Evolutionary conservation across 2,888 invertebrate genomes (phyloP), one percentile per base, ranked within the genome.

Genomic region (Ecdyonurus torrentis): DNA sequence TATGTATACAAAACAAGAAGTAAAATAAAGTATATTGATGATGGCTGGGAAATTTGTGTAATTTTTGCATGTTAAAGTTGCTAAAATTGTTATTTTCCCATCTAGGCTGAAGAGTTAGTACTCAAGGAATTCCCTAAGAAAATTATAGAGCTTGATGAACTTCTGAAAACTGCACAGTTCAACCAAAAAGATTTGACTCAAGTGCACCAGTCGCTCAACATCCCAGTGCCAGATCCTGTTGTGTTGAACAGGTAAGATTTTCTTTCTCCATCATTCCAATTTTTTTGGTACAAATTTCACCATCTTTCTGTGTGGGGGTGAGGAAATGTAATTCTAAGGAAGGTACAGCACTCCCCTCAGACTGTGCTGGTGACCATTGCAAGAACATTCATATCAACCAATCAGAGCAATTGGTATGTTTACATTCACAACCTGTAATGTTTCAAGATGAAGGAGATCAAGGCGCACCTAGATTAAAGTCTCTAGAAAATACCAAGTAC

Each of bases 91-190:
- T n/a, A n/a, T n/a, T n/a, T n/a, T n/a, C n/a, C n/a, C n/a, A n/a
- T n/a, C n/a, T n/a, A 79, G 78, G 93, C 92, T 15, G 96, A 96
- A 73, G 84, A 86, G 68, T 78, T 96, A 65, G 87, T 96, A 65
- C 81, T 91, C 65, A 89, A 87, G 75, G 90, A 89, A 60, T 95
- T 96, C 75, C 96, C 97, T 10, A 88, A 90, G 72, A 95, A 94
- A 75, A 95, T 96, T 69, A 86, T 94, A 5, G 87, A 89, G 73
- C 79, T 96, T 65, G 94, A 95, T 77, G 87, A 87, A 68, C 77
- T 95, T 65, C 78, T 96, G 69, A 88, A 90, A 72, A 90, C 90
- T 25, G 79, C 87, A 64, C 83, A 86, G 74, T 91, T 95, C 73
- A 85, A 84, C 71, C 85, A 89, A 70, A 81, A 87, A 66, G 84